Evolutionary conservation across 2,888 invertebrate genomes (phyloP), one percentile per base, ranked within the genome.

Genomic region (Chymomyza amoena): DNA sequence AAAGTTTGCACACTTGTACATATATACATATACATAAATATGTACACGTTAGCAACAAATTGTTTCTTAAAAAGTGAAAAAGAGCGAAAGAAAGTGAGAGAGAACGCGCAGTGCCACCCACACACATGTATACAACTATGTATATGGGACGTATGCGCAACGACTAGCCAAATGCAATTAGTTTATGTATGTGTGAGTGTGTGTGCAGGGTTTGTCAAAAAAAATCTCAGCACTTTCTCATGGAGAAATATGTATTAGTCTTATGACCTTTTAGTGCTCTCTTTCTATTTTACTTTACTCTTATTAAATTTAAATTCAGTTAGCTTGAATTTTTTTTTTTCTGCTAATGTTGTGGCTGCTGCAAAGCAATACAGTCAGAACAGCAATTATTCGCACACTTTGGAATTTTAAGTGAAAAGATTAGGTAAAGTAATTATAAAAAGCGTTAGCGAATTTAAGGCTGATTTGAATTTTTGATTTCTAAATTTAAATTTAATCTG

Each of bases 261-360:
- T 32, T 32, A 32, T 32, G 32, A 32, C 32, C 32, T 32, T 32
- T 32, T 32, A 32, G 32, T 39, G 4, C 16, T 51, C 16, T 51
- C 16, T 16, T 51, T 51, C 5, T 51, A 45, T 45, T n/a, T 61
- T 61, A 10, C 50, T 45, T 54, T 50, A 39, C 71, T 67, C 69
- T 52, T 64, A 61, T 75, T 70, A 3, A 4, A 75, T 77, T 73
- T 70, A 69, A 69, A 72, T 25, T 25, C 2, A n/a, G n/a, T 4
- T 25, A 25, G 25, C n/a, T n/a, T n/a, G n/a, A n/a, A 25, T 3
- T 25, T 25, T 25, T 25, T 25, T 25, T 3, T 25, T 20, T 4
- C 25, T 25, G 25, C 25, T 25, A 25, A 25, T 25, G 25, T 4
- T 25, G 25, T 72, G 32, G 32, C 6, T 32, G 32, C 32, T 32